These are phyloP conservation scores for Sceloporus undulatus DNA, from an alignment of 2,113 vertebrate species.

Conservation along the genomic window DNA sequence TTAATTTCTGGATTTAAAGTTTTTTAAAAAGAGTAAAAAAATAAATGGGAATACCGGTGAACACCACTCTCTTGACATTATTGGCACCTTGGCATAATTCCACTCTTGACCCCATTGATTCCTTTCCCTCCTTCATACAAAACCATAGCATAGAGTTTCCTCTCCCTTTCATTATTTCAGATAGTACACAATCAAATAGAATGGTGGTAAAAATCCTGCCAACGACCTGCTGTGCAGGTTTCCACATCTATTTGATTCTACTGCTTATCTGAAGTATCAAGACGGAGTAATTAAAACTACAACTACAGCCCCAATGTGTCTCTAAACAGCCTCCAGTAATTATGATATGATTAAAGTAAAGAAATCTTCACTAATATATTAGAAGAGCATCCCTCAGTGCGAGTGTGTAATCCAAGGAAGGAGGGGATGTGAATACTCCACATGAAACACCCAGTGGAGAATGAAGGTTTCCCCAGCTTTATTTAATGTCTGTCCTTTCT, in stretches of 20 bases:
- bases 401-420: not conserved
- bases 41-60: not conserved
- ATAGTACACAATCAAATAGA: constrained; percentile 10
- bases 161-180: constrained; percentile 3
- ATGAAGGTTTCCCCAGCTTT: not conserved
- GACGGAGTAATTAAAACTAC: constrained; percentile 13
- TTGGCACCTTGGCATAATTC: not conserved
- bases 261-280: constrained; percentile 10
- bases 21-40: not conserved
- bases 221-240: not conserved
- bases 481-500: constrained; percentile 7
- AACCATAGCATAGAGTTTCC: not conserved
- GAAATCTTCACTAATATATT: not conserved
- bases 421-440: not conserved
- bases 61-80: not conserved
- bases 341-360: constrained; percentile 22
- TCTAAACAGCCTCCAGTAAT: not conserved
- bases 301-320: not conserved
- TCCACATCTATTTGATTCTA: not conserved
- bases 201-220: not conserved
- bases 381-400: not conserved
- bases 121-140: not conserved
- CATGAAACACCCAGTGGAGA: not conserved
- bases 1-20: not conserved
- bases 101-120: no score